Evolutionary conservation across 2,888 invertebrate genomes (phyloP).

Genomic region (Candidula unifasciata): DNA sequence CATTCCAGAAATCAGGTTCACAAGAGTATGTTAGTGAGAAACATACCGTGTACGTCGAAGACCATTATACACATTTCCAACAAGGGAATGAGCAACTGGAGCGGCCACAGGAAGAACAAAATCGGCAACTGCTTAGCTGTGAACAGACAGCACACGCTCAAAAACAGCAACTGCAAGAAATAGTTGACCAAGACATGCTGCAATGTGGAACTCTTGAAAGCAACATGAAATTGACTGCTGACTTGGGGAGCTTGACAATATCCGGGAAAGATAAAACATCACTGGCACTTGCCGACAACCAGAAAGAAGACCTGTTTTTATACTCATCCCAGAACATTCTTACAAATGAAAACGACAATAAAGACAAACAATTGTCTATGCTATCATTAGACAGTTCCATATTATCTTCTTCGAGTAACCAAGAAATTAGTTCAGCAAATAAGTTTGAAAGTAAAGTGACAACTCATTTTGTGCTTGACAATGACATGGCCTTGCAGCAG

Average conservation of each 20-base stretch:
- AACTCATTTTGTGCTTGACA: background rate
- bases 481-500: background rate
- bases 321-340: background rate
- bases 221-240: background rate
- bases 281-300: too few relatives aligned
- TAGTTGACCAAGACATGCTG: background rate
- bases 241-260: too few relatives aligned
- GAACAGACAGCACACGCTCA: background rate
- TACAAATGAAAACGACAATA: too few relatives aligned
- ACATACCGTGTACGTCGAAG: background rate
- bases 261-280: background rate
- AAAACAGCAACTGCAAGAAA: background rate
- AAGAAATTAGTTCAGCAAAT: background rate
- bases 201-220: background rate
- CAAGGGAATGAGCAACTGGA: background rate
- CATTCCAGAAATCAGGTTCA: background rate
- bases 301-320: background rate
- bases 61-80: background rate
- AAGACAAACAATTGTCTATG: background rate
- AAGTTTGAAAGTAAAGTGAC: background rate
- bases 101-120: constrained; percentile 3
- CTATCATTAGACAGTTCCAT: background rate
- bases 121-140: background rate
- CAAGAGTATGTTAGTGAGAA: too few relatives aligned
- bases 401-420: background rate